Base-by-base conservation (phyloP, 2,888 invertebrate genomes). In the Pomacea canaliculata region DNA sequence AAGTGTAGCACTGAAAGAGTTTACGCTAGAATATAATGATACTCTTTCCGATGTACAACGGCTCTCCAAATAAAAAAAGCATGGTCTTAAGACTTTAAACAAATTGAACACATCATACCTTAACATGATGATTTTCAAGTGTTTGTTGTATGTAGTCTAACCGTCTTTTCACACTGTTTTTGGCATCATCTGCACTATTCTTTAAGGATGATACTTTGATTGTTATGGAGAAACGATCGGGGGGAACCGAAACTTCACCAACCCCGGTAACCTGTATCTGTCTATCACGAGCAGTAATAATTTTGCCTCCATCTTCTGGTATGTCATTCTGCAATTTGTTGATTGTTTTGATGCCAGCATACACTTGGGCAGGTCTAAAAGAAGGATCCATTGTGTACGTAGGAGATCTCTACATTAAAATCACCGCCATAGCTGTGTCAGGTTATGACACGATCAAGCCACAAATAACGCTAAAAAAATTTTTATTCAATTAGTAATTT, bases 61-160 rank as follows among this genome's bases (percentile, higher is more conserved):
- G 37, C 37, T 37, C 37, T 37, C 37, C 37, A 56, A 56, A 56
- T 56, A 56, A 51, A 56, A 56, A 16, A 56, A 13, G 51, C 51
- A 56, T 23, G 23, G 3, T 56, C 16, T 56, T 56, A 16, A 13
- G 16, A 9, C n/a, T 63, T 63, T 12, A 4, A 19, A 23, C 27
- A 63, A 19, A 63, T 10, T 63, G 27, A 63, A 23, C 3, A 51
- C 10, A 56, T 59, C 75, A 66, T 79, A 89, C 89, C 86, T 87
- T 87, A 13, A 89, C 77, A 71, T 84, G 83, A 70, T 88, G 84
- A 74, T 89, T 89, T 71, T 86, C 82, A 8, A 89, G 78, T 7
- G 87, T 86, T 73, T 89, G 89, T 10, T 87, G 51, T 56, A 89
- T 83, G 76, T 89, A 89, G 73, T 89, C 89, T 16, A 87, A 70